phyloP scores from a whole-genome alignment of 2,888 invertebrate genomes.

The Ennomos erosarius region DNA sequence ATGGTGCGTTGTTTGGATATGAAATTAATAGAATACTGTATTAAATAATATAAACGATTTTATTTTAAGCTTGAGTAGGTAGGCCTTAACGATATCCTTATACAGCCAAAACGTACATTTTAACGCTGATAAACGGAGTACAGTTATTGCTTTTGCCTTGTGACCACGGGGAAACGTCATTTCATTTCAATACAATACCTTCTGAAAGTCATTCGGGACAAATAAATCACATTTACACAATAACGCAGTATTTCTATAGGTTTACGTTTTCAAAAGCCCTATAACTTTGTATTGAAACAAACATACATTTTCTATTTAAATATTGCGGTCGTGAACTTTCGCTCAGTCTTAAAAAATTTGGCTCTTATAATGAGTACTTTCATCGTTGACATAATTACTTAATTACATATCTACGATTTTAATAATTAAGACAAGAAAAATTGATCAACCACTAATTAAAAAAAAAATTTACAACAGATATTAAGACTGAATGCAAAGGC shows the following conservation, averaged over 20 bases:
- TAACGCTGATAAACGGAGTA: conserved; percentile 25
- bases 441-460: conserved; percentile 38
- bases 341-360: conserved; percentile 84
- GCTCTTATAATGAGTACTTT: conserved; percentile 78
- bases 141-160: conserved; percentile 26
- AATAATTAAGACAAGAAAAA: conserved; percentile 44
- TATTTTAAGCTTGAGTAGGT: conserved; percentile 72
- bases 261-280: background rate
- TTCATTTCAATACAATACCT: conserved; percentile 28
- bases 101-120: conserved; percentile 47
- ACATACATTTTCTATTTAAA: background rate
- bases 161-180: conserved; percentile 13
- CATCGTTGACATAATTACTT: conserved; percentile 48
- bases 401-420: conserved; percentile 30
- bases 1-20: conserved; percentile 17
- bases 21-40: conserved; percentile 35
- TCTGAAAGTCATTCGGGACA: conserved; percentile 18
- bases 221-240: conserved; percentile 12
- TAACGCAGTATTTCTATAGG: background rate
- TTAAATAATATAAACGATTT: conserved; percentile 44
- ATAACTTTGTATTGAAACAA: conserved; percentile 17
- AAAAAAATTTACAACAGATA: conserved; percentile 62
- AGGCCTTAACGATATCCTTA: conserved; percentile 50
- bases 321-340: conserved; percentile 64
- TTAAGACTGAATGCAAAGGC: conserved; percentile 52